These are phyloP conservation scores for Molanna angustata DNA, from an alignment of 2,888 invertebrate species.

Conservation along the genomic window DNA sequence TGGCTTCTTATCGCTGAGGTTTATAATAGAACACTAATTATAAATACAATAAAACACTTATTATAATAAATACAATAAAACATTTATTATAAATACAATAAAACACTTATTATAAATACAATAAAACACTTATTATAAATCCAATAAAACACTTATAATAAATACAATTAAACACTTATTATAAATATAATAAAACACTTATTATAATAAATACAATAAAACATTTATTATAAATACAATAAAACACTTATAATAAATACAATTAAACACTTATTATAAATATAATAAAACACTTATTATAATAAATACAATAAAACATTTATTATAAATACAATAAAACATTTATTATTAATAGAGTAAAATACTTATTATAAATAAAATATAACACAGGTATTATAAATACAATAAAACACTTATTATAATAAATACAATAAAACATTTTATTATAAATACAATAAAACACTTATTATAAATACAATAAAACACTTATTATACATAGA, in stretches of 20 bases:
- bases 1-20: too few relatives aligned
- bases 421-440: background rate
- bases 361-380: background rate
- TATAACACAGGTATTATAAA: background rate
- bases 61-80: background rate
- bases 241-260: background rate
- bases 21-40: too few relatives aligned
- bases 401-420: background rate
- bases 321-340: background rate
- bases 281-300: background rate
- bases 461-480: background rate
- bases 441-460: background rate
- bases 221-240: background rate
- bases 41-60: too few relatives aligned
- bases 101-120: background rate
- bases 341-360: background rate
- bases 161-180: background rate
- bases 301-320: background rate
- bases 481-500: background rate
- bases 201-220: background rate
- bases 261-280: background rate
- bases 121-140: background rate
- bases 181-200: background rate
- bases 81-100: background rate
- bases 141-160: background rate